Evolutionary conservation across 2,888 invertebrate genomes (phyloP), one percentile per base, ranked within the genome.

Genomic region (Matsumyia berberina): DNA sequence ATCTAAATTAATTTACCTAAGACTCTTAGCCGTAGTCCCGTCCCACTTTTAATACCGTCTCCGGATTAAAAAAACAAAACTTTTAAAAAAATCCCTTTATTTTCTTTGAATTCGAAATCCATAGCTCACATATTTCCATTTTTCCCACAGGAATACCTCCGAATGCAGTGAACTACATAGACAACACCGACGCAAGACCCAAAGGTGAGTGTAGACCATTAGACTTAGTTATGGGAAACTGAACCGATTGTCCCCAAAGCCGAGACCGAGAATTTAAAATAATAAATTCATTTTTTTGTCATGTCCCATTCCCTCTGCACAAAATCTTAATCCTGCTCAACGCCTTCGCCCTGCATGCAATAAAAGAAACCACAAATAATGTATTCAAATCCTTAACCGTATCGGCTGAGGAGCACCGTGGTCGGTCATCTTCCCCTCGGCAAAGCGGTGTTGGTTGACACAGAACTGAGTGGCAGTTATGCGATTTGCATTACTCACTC

Each of bases 121-220:
- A 33, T 29, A 11, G 17, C 35, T 39, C 24, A 39, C 15, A 31
- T 37, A 58, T 58, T 74, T 80, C 46, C 24, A 78, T 83, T 86
- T 73, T n/a, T 60, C 62, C 76, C 82, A 33, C 83, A 92, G 92
- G 89, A 90, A 92, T 92, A 88, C 92, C 92, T 74, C 89, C 90
- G 42, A 92, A 90, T 88, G 90, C 92, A 8, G 90, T 92, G 33
- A 92, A 92, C 88, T 90, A 91, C 86, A 89, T 92, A 80, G 91
- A 92, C 74, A 90, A 89, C 78, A 89, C 88, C 82, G 92, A 92
- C 85, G 90, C 89, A 83, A 89, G 91, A 37, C 88, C 89, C 70
- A 92, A 91, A 90, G 92, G 92, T 92, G 87, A 89, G 89, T 24
- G 24, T 51, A 66, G 60, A 74, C 55, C 64, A 60, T 62, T 73